Evolutionary conservation across 2,888 invertebrate genomes (phyloP).

Genomic region (Melieria picta): DNA sequence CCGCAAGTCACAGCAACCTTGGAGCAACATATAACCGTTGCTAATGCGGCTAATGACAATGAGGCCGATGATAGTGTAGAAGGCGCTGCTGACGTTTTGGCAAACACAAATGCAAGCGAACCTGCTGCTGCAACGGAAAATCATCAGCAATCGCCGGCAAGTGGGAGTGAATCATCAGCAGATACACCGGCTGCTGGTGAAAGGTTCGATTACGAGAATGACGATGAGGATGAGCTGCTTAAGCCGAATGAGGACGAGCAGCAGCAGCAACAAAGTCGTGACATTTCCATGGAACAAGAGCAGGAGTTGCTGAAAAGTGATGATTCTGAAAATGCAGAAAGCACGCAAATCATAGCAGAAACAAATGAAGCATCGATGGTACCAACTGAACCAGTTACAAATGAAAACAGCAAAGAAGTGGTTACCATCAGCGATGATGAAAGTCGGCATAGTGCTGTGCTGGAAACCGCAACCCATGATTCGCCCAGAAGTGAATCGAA

Average conservation of each 20-base stretch:
- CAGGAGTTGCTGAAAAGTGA: constrained; percentile 19
- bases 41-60: constrained; percentile 6
- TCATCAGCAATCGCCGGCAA: constrained; percentile 26
- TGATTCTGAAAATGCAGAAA: background rate
- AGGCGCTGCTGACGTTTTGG: background rate
- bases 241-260: background rate
- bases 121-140: constrained; percentile 24
- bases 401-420: constrained; percentile 17
- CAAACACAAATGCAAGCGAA: background rate
- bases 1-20: too few relatives aligned
- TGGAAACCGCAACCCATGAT: too few relatives aligned
- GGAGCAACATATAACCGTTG: too few relatives aligned
- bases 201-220: constrained; percentile 39
- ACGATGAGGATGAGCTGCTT: background rate
- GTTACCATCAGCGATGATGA: constrained; percentile 34
- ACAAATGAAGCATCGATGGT: too few relatives aligned
- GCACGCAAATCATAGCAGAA: too few relatives aligned
- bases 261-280: too few relatives aligned
- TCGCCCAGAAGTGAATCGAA: too few relatives aligned
- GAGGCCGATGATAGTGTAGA: background rate
- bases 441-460: constrained; percentile 2
- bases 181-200: too few relatives aligned
- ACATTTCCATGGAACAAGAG: background rate
- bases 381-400: background rate
- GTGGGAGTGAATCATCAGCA: constrained; percentile 20